Evolutionary conservation across 2,113 vertebrate genomes (phyloP).

Genomic region (Cygnus atratus): DNA sequence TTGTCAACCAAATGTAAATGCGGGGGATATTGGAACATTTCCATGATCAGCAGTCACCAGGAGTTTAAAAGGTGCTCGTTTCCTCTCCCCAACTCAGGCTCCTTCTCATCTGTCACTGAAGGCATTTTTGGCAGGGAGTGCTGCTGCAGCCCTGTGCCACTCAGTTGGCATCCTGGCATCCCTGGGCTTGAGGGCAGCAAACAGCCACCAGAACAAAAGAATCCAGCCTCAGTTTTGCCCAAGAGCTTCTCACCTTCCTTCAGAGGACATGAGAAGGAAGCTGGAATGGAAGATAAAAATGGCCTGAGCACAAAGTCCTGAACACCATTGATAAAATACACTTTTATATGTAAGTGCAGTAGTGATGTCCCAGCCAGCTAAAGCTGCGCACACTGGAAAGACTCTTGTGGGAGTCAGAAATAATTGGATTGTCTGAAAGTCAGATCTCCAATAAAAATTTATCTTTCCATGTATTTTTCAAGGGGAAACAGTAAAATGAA

Average conservation of each 20-base stretch:
- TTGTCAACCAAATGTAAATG: neutral
- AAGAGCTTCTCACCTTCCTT: neutral
- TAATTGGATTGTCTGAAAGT: neutral
- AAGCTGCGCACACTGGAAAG: neutral
- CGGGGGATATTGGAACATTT: neutral
- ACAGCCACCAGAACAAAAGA: neutral
- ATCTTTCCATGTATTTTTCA: neutral
- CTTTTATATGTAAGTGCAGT: neutral
- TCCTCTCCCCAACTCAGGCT: neutral
- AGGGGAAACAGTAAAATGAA: neutral
- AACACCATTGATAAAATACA: neutral
- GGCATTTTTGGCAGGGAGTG: neutral
- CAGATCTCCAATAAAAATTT: neutral
- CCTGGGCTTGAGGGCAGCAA: neutral
- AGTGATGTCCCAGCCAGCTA: neutral
- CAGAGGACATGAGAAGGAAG: neutral
- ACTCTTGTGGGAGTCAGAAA: neutral
- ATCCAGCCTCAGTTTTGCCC: neutral
- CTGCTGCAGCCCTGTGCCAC: neutral
- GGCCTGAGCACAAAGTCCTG: neutral
- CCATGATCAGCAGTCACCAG: neutral
- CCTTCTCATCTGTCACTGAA: neutral
- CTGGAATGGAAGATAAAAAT: neutral
- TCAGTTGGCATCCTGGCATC: neutral
- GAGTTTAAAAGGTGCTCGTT: neutral